Conservation (phyloP, 1,140 invertebrate genomes). For the Gonatopus flavifemur region DNA sequence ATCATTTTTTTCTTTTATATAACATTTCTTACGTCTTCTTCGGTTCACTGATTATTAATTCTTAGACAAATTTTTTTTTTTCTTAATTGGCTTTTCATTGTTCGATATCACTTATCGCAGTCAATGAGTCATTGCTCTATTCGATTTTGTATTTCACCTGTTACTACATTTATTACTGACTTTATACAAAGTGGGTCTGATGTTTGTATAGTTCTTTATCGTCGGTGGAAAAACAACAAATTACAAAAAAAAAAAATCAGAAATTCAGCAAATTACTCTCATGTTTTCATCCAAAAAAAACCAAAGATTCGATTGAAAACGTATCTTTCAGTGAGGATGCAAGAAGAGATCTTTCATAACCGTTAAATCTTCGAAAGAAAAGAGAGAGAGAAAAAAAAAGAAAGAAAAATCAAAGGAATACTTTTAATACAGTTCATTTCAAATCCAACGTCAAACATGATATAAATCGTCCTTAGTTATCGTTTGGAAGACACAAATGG, state of each 20-base stretch:
- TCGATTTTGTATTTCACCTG: constrained; percentile 16
- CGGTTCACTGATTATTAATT: constrained; percentile 42
- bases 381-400: no score
- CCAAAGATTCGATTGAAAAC: no score
- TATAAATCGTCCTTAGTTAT: no score
- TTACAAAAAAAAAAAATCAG: no score
- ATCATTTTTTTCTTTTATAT: constrained; percentile 59
- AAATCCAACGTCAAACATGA: no score
- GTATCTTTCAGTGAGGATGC: no score
- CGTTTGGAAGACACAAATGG: constrained; percentile 38
- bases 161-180: constrained; percentile 28
- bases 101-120: constrained; percentile 30
- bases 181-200: constrained; percentile 37
- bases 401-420: no score
- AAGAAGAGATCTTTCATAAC: no score
- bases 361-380: no score
- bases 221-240: constrained; percentile 37
- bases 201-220: constrained; percentile 32
- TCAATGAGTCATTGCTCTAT: constrained; percentile 27
- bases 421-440: no score
- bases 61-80: constrained; percentile 20
- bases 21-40: constrained; percentile 51
- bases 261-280: no score
- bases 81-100: constrained; percentile 14
- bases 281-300: no score